Evolutionary conservation across 1,140 invertebrate species (phyloP).

Genomic region (Lepidurus arcticus): DNA sequence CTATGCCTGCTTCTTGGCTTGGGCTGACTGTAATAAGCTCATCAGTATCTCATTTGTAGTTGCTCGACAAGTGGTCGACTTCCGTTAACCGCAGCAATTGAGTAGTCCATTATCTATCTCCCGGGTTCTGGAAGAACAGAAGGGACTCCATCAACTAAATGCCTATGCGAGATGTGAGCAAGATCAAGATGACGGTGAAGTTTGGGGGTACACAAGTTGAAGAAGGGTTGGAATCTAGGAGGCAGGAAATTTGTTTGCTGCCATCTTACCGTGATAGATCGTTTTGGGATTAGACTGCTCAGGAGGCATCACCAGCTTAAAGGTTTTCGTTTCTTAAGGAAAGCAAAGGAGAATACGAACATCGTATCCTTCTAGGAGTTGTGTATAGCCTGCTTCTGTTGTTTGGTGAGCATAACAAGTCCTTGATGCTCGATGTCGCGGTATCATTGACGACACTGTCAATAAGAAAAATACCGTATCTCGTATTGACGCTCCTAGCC

Average conservation of each 20-base stretch:
- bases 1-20: not conserved
- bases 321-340: not conserved
- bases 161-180: not conserved
- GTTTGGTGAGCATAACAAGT: not conserved
- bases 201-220: not conserved
- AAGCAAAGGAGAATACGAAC: not conserved
- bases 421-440: not conserved
- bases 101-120: constrained; percentile 16
- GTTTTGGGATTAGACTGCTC: not conserved
- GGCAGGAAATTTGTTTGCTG: not conserved
- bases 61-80: not conserved
- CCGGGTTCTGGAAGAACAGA: not conserved
- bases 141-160: not conserved
- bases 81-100: constrained; percentile 2
- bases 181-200: not conserved
- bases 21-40: constrained; percentile 10
- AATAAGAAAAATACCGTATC: not conserved
- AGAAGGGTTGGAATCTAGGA: not conserved
- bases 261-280: constrained; percentile 3
- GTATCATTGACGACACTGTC: constrained; percentile 6
- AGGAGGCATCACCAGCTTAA: not conserved
- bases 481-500: not conserved
- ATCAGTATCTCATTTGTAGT: constrained; percentile 2
- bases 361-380: not conserved
- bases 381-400: not conserved